phyloP scores from a whole-genome alignment of 2,888 invertebrate species.

The Leptinotarsa tumamoca region DNA sequence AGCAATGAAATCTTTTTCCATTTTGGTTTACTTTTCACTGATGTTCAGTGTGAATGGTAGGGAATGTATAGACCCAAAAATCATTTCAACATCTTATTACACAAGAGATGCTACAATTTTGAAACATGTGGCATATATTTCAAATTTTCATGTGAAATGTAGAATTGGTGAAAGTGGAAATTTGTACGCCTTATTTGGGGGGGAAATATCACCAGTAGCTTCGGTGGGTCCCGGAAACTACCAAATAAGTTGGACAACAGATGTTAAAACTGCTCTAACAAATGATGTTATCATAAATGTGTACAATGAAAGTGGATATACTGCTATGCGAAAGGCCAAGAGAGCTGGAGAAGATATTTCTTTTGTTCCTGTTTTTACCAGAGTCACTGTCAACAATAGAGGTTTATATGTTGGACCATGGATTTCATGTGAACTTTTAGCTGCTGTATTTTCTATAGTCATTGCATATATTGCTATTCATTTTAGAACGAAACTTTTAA shows the following conservation, averaged over 20 bases:
- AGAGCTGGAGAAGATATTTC: constrained; percentile 76
- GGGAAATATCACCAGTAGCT: constrained; percentile 83
- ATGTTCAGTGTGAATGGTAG: constrained; percentile 21
- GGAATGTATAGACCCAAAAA: constrained; percentile 69
- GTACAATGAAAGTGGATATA: constrained; percentile 91
- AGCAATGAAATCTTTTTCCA: background rate
- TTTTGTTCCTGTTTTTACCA: constrained; percentile 75
- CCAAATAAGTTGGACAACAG: constrained; percentile 93
- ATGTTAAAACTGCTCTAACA: constrained; percentile 81
- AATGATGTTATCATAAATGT: constrained; percentile 83
- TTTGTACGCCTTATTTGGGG: constrained; percentile 87
- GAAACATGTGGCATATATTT: constrained; percentile 87
- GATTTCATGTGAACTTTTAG: constrained; percentile 90
- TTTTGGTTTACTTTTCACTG: background rate
- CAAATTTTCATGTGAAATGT: constrained; percentile 87
- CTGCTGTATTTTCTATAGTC: constrained; percentile 78
- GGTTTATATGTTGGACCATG: constrained; percentile 89
- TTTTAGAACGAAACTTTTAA: constrained; percentile 78
- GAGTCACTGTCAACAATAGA: constrained; percentile 77
- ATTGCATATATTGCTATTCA: constrained; percentile 88
- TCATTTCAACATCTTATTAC: constrained; percentile 81
- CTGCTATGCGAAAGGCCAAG: constrained; percentile 83
- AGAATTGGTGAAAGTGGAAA: constrained; percentile 67
- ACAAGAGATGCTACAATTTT: constrained; percentile 91
- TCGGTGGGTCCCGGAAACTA: constrained; percentile 81